Percentiles rank a stretch among this genome's conserved stretches.
Evolutionary conservation across 2,888 invertebrate species (phyloP).

Genomic region (Poecilus cupreus): DNA sequence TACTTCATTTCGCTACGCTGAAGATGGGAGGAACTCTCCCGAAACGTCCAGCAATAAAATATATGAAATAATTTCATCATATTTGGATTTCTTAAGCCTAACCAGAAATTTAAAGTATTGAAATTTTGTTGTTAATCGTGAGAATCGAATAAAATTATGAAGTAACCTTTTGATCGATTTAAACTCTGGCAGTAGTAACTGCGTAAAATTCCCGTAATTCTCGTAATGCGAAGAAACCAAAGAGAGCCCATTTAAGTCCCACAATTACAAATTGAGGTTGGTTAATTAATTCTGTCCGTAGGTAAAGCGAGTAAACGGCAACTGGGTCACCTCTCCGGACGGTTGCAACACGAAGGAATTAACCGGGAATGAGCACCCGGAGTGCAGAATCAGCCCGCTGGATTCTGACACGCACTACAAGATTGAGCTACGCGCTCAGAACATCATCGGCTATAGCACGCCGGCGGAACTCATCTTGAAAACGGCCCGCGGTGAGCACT

Average conservation of each 20-base stretch:
- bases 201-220: too few species aligned
- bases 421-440: conserved; percentile 89
- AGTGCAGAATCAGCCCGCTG: conserved; percentile 81
- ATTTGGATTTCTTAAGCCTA: too few species aligned
- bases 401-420: conserved; percentile 88
- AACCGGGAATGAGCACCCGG: conserved; percentile 79
- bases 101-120: too few species aligned
- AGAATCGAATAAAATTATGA: too few species aligned
- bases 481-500: conserved; percentile 89
- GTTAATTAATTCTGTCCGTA: conserved; percentile 66
- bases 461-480: conserved; percentile 87
- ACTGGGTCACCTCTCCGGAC: conserved; percentile 76
- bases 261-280: background rate
- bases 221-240: too few species aligned
- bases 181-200: too few species aligned
- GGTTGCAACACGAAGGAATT: conserved; percentile 78
- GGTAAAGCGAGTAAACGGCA: conserved; percentile 81
- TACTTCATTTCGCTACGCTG: too few species aligned
- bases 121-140: too few species aligned
- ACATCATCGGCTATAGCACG: conserved; percentile 87
- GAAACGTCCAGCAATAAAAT: too few species aligned
- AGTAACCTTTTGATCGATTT: too few species aligned
- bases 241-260: background rate
- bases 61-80: too few species aligned
- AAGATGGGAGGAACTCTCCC: too few species aligned